These are phyloP conservation scores for Dicentrarchus labrax DNA, from an alignment of 2,113 vertebrate genomes.

Conservation along the genomic window DNA sequence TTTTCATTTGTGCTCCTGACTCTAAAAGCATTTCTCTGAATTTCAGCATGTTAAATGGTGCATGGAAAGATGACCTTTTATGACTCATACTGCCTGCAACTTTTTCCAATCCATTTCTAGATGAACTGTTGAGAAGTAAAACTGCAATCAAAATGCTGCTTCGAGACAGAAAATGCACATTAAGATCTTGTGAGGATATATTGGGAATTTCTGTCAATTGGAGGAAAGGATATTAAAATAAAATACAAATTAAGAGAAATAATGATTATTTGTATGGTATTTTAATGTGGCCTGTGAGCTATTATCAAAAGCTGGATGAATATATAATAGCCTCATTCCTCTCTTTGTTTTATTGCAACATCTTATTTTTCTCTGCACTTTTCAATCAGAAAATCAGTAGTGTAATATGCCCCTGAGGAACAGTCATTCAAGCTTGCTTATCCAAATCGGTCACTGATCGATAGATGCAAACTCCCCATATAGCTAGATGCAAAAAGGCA, in stretches of 20 bases:
- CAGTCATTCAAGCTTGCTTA: constrained; percentile 33
- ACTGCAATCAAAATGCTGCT: constrained; percentile 3
- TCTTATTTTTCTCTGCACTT: constrained; percentile 9
- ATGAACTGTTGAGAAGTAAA: constrained; percentile 1
- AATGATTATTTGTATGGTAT: not conserved
- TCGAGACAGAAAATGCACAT: constrained; percentile 12
- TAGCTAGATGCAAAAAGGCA: constrained; percentile 16
- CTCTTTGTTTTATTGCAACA: not conserved
- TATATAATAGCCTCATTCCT: not conserved
- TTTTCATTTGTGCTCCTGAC: constrained; percentile 22
- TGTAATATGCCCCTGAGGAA: constrained; percentile 11
- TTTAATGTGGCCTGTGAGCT: not conserved
- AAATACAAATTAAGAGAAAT: not conserved
- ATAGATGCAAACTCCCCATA: constrained; percentile 31
- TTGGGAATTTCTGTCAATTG: not conserved
- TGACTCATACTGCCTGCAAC: constrained; percentile 54
- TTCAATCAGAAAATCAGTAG: constrained; percentile 5
- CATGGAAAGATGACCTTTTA: constrained; percentile 43
- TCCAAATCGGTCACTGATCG: constrained; percentile 50
- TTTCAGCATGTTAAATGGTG: constrained; percentile 52
- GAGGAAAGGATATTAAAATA: not conserved
- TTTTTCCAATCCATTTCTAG: constrained; percentile 46
- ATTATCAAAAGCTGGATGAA: constrained; percentile 9
- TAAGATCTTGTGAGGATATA: not conserved
- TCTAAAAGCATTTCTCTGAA: constrained; percentile 40